Conservation (phyloP, 1,140 invertebrate genomes). For the Trichomalopsis sarcophagae region DNA sequence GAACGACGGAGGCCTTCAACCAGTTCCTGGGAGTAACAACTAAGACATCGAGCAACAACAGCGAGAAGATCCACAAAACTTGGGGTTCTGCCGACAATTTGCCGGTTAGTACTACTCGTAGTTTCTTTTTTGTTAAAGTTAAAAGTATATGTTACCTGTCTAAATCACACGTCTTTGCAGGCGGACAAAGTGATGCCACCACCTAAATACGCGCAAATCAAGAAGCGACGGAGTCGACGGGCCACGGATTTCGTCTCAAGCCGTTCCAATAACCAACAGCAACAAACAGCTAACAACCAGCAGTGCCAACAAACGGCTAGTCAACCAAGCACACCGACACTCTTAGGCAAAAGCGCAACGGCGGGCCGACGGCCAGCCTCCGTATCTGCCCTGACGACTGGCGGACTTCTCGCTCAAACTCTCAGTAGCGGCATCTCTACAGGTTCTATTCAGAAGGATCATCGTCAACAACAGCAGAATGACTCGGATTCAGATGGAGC, state of each 20-base stretch:
- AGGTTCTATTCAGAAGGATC: constrained; percentile 84
- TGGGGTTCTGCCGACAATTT: constrained; percentile 93
- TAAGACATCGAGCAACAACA: constrained; percentile 72
- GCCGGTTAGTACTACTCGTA: constrained; percentile 73
- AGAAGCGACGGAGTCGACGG: constrained; percentile 79
- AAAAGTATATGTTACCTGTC: too few species aligned
- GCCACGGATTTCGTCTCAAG: constrained; percentile 74
- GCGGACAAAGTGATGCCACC: constrained; percentile 81
- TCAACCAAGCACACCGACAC: constrained; percentile 68
- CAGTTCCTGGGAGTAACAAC: constrained; percentile 87
- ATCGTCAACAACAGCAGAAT: constrained; percentile 59
- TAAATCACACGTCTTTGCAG: constrained; percentile 51
- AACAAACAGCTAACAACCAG: too few species aligned
- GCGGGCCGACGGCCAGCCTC: constrained; percentile 59
- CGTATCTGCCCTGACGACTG: constrained; percentile 76
- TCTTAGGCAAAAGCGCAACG: constrained; percentile 58
- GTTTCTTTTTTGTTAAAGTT: constrained; percentile 10
- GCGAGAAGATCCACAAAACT: constrained; percentile 83
- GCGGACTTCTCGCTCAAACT: constrained; percentile 61
- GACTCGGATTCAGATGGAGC: constrained; percentile 88
- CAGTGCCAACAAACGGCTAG: constrained; percentile 57
- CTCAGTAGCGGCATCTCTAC: constrained; percentile 61
- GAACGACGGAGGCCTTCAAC: constrained; percentile 92
- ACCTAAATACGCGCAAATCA: constrained; percentile 79
- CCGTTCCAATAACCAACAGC: not conserved